phyloP scores from a whole-genome alignment of 2,797 vertebrate genomes.

The Sebastes glaucus region DNA sequence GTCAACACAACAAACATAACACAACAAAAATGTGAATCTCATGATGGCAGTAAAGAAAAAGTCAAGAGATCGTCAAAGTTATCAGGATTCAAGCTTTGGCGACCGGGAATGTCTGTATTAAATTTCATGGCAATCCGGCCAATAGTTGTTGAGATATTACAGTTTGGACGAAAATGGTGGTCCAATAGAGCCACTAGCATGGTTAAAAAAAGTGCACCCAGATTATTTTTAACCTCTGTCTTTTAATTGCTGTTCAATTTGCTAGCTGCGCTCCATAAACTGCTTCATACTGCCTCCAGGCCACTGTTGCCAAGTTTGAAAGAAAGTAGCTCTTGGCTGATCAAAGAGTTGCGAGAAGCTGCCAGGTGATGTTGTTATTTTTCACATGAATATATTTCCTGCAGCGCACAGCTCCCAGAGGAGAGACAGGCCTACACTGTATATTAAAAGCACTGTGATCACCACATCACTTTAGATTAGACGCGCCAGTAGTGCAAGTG shows the following conservation, averaged over 20 bases:
- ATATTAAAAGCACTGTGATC: slow-evolving; percentile 25
- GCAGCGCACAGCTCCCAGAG: not conserved
- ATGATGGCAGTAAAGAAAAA: not conserved
- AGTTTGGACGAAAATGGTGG: not conserved
- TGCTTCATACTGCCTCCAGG: not conserved
- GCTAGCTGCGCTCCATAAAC: not conserved
- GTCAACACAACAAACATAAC: not conserved
- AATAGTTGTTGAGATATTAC: not conserved
- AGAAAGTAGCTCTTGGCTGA: not conserved
- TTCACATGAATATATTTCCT: slow-evolving; percentile 1
- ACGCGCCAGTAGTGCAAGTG: not conserved
- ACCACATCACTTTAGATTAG: slow-evolving; percentile 19
- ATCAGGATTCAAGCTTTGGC: not conserved
- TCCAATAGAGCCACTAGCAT: not conserved
- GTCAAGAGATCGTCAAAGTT: not conserved
- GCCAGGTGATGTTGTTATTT: slow-evolving; percentile 21
- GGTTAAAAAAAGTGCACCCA: not conserved
- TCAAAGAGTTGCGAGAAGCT: slow-evolving; percentile 3
- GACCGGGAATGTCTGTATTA: not conserved
- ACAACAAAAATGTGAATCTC: not conserved
- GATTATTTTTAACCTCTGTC: not conserved
- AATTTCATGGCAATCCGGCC: not conserved
- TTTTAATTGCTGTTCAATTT: not conserved
- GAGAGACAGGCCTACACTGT: not conserved
- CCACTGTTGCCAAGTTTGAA: not conserved